phyloP scores from a whole-genome alignment of 1,140 invertebrate genomes.

The Ostrea denselamellosa region DNA sequence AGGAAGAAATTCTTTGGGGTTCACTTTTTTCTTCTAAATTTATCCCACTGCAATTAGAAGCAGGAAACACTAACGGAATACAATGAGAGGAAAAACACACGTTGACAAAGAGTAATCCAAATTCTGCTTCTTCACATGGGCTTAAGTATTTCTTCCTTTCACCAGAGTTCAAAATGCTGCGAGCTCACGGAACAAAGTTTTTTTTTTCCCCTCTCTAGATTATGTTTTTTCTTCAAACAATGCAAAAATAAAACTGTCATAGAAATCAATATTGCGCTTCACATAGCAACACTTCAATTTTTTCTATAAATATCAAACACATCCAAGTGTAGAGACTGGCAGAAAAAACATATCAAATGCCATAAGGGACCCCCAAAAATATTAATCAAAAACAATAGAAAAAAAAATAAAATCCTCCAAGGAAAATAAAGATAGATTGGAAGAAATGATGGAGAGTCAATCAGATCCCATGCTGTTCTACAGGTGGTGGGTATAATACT shows the following conservation, averaged over 20 bases:
- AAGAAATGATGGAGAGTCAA: neutral
- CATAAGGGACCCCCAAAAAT: neutral
- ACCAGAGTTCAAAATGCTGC: neutral
- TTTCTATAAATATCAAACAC: conserved; percentile 18
- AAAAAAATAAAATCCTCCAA: neutral
- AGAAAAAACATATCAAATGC: neutral
- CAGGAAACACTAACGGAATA: conserved; percentile 38
- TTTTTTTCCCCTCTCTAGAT: neutral
- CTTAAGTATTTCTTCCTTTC: conserved; percentile 10
- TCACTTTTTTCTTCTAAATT: conserved; percentile 35
- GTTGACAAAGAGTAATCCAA: conserved; percentile 10
- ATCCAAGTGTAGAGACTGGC: conserved; percentile 1
- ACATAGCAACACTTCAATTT: conserved; percentile 15
- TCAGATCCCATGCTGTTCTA: neutral
- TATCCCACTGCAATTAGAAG: conserved; percentile 12
- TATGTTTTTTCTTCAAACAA: conserved; percentile 12
- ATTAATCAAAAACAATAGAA: neutral
- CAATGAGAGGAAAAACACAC: neutral
- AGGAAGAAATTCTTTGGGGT: conserved; percentile 17
- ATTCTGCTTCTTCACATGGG: neutral
- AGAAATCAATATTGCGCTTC: conserved; percentile 26
- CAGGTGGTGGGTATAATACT: neutral
- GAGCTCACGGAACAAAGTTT: neutral
- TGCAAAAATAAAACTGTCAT: conserved; percentile 30
- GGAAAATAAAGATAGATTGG: neutral